Evolutionary conservation across 2,888 invertebrate genomes (phyloP), one percentile per base, ranked within the genome.

Genomic region (Volucella inanis): DNA sequence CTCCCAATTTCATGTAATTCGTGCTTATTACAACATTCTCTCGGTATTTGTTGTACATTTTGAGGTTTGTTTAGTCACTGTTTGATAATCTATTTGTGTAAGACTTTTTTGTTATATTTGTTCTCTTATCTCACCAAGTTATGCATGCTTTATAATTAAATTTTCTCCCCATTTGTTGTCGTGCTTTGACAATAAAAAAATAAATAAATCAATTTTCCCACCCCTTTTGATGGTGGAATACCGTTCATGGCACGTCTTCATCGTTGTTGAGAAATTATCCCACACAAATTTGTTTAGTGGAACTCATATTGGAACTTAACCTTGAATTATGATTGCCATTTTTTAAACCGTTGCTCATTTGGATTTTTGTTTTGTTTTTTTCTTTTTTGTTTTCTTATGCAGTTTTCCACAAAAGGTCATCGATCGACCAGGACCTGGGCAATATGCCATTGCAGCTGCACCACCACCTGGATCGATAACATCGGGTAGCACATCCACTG

Each of bases 371-470:
- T 64, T 62, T 41, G 54, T 43, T 22, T 57, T 47, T 87, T 62
- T 79, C 55, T 49, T 59, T 87, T 91, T 43, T 22, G 54, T 47
- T 87, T 62, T 79, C 55, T 49, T 59, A 87, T 91, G 11, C 87
- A 92, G 92, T 89, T 92, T 92, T 89, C 92, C 92, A 72, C 92
- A 92, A 89, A 92, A 92, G 89, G 89, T 90, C 88, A 90, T 91
- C 79, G 92, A 92, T 87, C 90, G 92, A 79, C 91, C 90, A 82
- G 90, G 90, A 85, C 90, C 92, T 84, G 89, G 91, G 86, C 92
- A 92, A 75, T 92, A 92, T 87, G 90, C 90, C 41, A 88, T 90
- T 87, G 88, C 90, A 59, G 90, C 86, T 67, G 74, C 87, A 12
- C 88, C 89, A 61, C 88, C 87, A 8, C 80, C 87, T 31, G 90